Percentiles rank a stretch among this genome's conserved stretches.
These are phyloP conservation scores for Buphagus erythrorhynchus DNA, from an alignment of 2,797 vertebrate species.

Conservation along the genomic window DNA sequence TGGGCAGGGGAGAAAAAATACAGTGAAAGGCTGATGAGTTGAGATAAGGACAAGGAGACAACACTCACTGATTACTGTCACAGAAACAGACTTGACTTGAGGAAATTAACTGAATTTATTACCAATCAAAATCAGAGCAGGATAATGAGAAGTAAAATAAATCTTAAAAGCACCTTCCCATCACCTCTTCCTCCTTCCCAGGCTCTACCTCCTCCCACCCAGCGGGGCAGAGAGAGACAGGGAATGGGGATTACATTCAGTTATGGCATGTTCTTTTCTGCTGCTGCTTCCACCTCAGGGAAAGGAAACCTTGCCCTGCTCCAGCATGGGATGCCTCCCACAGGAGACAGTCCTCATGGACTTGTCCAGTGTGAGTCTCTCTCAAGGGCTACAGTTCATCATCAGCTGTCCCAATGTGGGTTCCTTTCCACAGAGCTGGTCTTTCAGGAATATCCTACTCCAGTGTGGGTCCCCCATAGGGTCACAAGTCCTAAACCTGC, in stretches of 20 bases:
- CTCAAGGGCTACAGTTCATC: not conserved
- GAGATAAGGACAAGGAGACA: not conserved
- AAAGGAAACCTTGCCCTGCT: not conserved
- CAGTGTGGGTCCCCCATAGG: rapidly evolving
- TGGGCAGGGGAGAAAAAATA: not conserved
- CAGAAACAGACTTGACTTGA: not conserved
- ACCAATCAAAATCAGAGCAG: not conserved
- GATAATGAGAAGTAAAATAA: not conserved
- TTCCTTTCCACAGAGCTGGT: not conserved
- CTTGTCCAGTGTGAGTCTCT: not conserved
- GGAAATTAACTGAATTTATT: not conserved
- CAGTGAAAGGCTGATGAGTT: not conserved
- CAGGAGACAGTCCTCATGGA: not conserved
- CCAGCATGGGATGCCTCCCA: not conserved
- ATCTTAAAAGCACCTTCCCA: not conserved
- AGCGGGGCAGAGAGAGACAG: not conserved
- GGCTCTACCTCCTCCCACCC: not conserved
- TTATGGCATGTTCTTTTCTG: not conserved
- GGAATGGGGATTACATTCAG: not conserved
- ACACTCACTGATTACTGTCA: not conserved
- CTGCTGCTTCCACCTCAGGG: not conserved
- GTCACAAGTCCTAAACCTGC: not conserved
- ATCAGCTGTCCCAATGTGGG: not conserved
- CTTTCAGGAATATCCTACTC: rapidly evolving
- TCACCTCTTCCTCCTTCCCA: not conserved